Percentiles rank a stretch among this genome's conserved stretches.
Conservation (phyloP, 2,797 vertebrate genomes). For the Alosa sapidissima region DNA sequence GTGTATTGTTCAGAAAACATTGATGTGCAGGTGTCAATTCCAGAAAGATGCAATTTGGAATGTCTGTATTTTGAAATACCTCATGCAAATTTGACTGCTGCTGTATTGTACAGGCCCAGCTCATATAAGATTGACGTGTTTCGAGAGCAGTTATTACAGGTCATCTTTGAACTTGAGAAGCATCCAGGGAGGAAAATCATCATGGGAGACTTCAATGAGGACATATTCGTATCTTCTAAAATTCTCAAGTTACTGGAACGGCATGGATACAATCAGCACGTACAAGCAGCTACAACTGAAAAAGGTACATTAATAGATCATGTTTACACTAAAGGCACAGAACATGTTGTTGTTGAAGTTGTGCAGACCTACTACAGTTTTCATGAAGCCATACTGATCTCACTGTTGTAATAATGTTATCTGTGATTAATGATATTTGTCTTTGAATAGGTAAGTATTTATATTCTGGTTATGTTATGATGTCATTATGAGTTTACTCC, state of each 20-base stretch:
- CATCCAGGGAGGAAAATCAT: conserved; percentile 17
- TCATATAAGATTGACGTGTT: conserved; percentile 22
- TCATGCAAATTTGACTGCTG: conserved; percentile 3
- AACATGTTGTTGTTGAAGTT: conserved; percentile 27
- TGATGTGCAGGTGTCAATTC: background rate
- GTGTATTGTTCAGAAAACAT: background rate
- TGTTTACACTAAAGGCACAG: background rate
- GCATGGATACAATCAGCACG: conserved; percentile 15
- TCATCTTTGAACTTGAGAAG: conserved; percentile 22
- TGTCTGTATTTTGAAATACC: conserved; percentile 18
- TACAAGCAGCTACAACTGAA: conserved; percentile 24
- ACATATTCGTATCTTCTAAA: conserved; percentile 6
- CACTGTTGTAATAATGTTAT: background rate
- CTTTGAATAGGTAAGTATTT: background rate
- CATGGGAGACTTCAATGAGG: conserved; percentile 32
- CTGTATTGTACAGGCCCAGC: conserved; percentile 27
- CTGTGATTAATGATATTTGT: background rate
- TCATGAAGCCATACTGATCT: conserved; percentile 24
- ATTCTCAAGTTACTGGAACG: conserved; percentile 18
- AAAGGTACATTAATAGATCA: conserved; percentile 27
- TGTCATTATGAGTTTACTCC: background rate
- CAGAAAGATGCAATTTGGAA: conserved; percentile 24
- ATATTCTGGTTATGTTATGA: background rate
- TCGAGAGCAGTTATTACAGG: background rate
- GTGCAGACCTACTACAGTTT: conserved; percentile 23